Evolutionary conservation across 2,113 vertebrate species (phyloP).

Genomic region (Apteryx mantelli): DNA sequence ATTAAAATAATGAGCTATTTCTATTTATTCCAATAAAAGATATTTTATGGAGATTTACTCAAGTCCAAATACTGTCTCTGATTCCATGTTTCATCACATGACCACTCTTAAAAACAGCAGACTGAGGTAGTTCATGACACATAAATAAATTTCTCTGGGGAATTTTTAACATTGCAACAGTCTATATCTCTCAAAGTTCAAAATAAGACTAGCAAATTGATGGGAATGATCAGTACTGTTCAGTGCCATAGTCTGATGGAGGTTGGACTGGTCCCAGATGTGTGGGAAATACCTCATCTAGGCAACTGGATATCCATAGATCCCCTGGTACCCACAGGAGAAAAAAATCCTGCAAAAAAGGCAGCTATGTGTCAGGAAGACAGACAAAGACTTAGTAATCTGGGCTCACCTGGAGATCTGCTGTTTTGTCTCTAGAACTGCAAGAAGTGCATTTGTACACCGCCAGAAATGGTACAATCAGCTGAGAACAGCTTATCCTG

Average conservation of each 20-base stretch:
- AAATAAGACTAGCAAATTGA: not conserved
- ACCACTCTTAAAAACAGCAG: not conserved
- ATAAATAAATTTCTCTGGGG: not conserved
- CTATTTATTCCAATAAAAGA: not conserved
- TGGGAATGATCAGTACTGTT: not conserved
- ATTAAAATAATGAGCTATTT: not conserved
- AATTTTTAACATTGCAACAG: not conserved
- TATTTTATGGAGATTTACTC: not conserved
- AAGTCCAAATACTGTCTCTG: not conserved
- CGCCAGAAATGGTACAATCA: not conserved
- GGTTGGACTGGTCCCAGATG: not conserved
- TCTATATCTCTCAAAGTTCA: not conserved
- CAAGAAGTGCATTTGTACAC: rapidly evolving
- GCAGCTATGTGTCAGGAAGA: not conserved
- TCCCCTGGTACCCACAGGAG: not conserved
- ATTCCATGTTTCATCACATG: not conserved
- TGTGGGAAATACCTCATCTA: not conserved
- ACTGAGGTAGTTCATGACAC: not conserved
- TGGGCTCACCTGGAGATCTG: not conserved
- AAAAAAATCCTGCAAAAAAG: not conserved
- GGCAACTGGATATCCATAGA: not conserved
- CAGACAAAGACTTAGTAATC: not conserved
- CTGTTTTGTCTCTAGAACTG: not conserved
- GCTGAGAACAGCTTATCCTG: not conserved
- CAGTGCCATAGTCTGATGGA: not conserved